Percentiles rank a stretch among this genome's conserved stretches.
Evolutionary conservation across 2,888 invertebrate species (phyloP).

Genomic region (Caradrina clavipalpis): DNA sequence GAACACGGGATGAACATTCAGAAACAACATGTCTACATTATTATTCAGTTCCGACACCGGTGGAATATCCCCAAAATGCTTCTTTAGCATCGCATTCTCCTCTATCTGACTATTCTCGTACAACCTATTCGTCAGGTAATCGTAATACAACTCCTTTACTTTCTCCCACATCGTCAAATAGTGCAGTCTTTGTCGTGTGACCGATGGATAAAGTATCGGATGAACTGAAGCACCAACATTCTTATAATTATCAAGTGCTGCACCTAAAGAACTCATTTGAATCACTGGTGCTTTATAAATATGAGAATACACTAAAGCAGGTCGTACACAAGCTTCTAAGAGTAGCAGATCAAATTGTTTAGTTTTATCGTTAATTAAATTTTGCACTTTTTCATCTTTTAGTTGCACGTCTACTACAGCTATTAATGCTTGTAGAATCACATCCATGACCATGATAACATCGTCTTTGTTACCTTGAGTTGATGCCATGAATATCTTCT

Average conservation of each 20-base stretch:
- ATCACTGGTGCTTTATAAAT: constrained; percentile 69
- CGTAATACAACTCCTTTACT: constrained; percentile 56
- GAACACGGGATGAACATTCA: constrained; percentile 71
- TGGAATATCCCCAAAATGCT: constrained; percentile 68
- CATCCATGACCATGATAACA: constrained; percentile 21
- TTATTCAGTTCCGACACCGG: constrained; percentile 59
- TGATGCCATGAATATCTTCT: constrained; percentile 30
- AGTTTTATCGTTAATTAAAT: constrained; percentile 59
- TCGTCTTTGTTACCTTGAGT: constrained; percentile 46
- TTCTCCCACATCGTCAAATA: constrained; percentile 71
- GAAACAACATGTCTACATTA: constrained; percentile 78
- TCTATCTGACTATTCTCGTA: not conserved
- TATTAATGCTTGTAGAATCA: constrained; percentile 12
- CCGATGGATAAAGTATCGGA: constrained; percentile 68
- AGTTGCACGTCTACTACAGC: constrained; percentile 51
- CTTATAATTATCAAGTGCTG: constrained; percentile 53
- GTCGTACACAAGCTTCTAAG: constrained; percentile 63
- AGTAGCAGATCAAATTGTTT: constrained; percentile 71
- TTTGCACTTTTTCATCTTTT: constrained; percentile 57
- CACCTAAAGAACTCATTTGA: constrained; percentile 70
- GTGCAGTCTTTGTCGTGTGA: constrained; percentile 53
- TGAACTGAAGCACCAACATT: constrained; percentile 68
- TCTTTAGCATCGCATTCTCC: constrained; percentile 44
- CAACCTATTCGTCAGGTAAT: constrained; percentile 35
- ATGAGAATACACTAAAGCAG: constrained; percentile 59